These are phyloP conservation scores for Gobiocypris rarus DNA, from an alignment of 2,113 vertebrate species.

Conservation along the genomic window DNA sequence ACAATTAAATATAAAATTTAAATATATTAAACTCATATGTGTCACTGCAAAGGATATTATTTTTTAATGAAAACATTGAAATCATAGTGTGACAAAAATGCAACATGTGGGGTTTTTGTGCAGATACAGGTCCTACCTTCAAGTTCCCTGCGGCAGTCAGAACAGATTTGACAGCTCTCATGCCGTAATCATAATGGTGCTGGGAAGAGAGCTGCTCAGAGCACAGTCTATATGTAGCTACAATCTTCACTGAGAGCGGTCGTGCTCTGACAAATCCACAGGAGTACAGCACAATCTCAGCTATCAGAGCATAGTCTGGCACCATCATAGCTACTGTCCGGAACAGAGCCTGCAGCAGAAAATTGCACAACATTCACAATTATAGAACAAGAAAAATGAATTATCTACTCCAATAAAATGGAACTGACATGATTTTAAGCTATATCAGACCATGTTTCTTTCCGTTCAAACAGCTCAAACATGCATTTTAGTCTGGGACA, in stretches of 20 bases:
- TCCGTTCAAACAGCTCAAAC: no score
- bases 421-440: no score
- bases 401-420: background rate
- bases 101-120: background rate
- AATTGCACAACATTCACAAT: slow-evolving; percentile 12
- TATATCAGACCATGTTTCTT: no score
- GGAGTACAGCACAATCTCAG: slow-evolving; percentile 91
- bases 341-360: slow-evolving; percentile 81
- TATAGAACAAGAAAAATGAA: background rate
- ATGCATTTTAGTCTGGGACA: no score
- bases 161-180: slow-evolving; percentile 97
- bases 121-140: slow-evolving; percentile 77
- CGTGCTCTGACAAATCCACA: slow-evolving; percentile 89
- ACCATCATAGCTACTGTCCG: slow-evolving; percentile 95
- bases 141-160: slow-evolving; percentile 95
- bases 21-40: background rate
- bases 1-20: no score
- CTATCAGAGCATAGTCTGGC: slow-evolving; percentile 92
- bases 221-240: slow-evolving; percentile 95
- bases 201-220: slow-evolving; percentile 98
- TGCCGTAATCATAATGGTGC: slow-evolving; percentile 97
- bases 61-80: background rate
- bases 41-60: background rate
- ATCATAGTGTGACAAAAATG: background rate
- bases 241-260: slow-evolving; percentile 88